Evolutionary conservation across 2,888 invertebrate species (phyloP), one percentile per base, ranked within the genome.

Genomic region (Trypoxylon attenuatum): DNA sequence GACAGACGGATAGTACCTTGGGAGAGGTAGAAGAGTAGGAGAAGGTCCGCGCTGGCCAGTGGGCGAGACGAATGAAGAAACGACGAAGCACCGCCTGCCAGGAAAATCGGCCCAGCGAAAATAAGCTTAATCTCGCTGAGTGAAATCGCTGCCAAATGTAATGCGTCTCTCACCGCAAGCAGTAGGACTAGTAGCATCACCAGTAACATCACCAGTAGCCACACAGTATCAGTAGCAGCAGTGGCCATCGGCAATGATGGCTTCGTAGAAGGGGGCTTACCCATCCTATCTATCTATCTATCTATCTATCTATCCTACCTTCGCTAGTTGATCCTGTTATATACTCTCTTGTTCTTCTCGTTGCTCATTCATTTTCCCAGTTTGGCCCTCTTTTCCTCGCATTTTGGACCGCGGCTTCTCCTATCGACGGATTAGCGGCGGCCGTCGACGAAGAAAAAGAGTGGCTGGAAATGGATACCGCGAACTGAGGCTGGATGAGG

Each of bases 91-190:
- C 29, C 16, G 55, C 27, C 38, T 57, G 68, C 67, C 68, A 69
- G 61, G 46, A 61, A 76, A 73, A 75, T 74, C 77, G 74, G 72
- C 76, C 70, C 73, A 77, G 78, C 79, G 81, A 82, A 82, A 86
- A 84, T 85, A 85, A 85, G 85, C 85, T 86, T 84, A 86, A 84
- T 86, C 80, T 82, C 81, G 81, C 81, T 83, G 81, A 84, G 84
- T 84, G 83, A 83, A 84, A 84, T 84, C 79, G 80, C 82, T 86
- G 86, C 86, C 85, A 86, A 84, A 86, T 82, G 81, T 82, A 82
- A 84, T 84, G 82, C 83, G 79, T 82, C 81, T 80, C 71, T 74
- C 52, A 58, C 66, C 60, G 64, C 69, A 60, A 64, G 27, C 58
- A 47, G 47, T 49, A 27, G 53, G 47, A 23, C 39, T 22, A 15